These are phyloP conservation scores for Eristalinus aeneus DNA, from an alignment of 2,888 invertebrate genomes.

Conservation along the genomic window DNA sequence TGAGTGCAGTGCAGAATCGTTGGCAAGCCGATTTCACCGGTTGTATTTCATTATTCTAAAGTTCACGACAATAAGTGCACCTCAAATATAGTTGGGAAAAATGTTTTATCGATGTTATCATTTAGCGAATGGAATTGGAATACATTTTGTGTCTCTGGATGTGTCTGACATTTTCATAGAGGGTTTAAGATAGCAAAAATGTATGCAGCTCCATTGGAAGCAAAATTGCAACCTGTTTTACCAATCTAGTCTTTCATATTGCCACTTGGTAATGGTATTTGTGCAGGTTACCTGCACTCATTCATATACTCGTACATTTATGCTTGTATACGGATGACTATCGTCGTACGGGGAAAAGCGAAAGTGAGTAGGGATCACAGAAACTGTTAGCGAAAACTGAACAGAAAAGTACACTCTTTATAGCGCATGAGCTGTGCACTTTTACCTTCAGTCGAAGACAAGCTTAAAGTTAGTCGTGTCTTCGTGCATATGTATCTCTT, in stretches of 20 bases:
- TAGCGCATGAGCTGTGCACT: constrained; percentile 49
- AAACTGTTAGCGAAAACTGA: constrained; percentile 8
- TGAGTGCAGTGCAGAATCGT: neutral
- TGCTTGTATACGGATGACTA: constrained; percentile 3
- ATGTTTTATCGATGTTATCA: constrained; percentile 46
- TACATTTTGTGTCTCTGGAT: constrained; percentile 25
- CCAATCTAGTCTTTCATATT: constrained; percentile 58
- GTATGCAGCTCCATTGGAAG: constrained; percentile 8
- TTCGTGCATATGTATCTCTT: neutral
- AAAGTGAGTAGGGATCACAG: constrained; percentile 60
- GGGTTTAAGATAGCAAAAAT: constrained; percentile 12
- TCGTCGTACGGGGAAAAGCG: constrained; percentile 59
- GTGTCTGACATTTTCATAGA: constrained; percentile 55
- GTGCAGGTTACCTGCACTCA: constrained; percentile 12
- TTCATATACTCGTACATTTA: constrained; percentile 40
- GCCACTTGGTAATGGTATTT: constrained; percentile 38
- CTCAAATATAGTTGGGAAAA: constrained; percentile 26
- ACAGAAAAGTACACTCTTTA: constrained; percentile 24
- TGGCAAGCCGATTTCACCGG: neutral
- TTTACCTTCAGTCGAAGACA: constrained; percentile 61
- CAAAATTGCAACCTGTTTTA: constrained; percentile 27
- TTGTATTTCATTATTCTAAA: neutral
- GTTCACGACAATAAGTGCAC: neutral
- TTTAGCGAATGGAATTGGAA: constrained; percentile 60
- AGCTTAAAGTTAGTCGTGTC: constrained; percentile 47